Conservation (phyloP, 1,140 invertebrate species). For the Pseudobourletiella spinata region DNA sequence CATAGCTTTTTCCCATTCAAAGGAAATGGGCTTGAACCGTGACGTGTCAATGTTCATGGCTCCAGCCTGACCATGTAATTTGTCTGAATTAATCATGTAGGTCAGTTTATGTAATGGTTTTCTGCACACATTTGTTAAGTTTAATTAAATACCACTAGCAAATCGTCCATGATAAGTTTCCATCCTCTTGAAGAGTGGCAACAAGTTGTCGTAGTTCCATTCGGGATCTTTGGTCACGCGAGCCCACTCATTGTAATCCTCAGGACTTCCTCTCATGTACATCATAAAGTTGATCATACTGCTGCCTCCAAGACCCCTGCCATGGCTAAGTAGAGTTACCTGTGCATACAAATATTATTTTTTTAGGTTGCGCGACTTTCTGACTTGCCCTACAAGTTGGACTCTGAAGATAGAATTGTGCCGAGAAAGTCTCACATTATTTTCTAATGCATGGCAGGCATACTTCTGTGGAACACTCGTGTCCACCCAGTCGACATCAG, state of each 20-base stretch:
- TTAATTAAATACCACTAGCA: no score
- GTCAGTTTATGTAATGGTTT: no score
- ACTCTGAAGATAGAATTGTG: not conserved
- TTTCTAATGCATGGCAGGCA: constrained; percentile 5
- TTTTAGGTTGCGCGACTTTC: not conserved
- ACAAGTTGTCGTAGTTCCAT: constrained; percentile 9
- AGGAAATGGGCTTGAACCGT: no score
- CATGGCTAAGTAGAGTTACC: not conserved
- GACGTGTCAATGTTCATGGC: no score
- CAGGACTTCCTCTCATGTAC: constrained; percentile 2
- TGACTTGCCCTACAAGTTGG: not conserved
- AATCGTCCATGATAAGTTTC: constrained; percentile 8
- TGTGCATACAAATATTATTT: not conserved
- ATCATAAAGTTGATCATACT: constrained; percentile 7
- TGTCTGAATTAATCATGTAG: no score
- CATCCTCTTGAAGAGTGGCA: constrained; percentile 2
- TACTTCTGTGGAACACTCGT: constrained; percentile 17
- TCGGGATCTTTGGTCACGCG: not conserved
- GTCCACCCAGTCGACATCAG: constrained; percentile 16
- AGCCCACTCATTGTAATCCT: constrained; percentile 18
- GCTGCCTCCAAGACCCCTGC: constrained; percentile 11
- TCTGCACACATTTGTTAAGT: no score
- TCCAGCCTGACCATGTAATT: no score
- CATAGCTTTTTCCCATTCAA: no score
- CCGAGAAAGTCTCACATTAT: no score